These are phyloP conservation scores for Lymantria monacha DNA, from an alignment of 2,888 invertebrate species.

Conservation along the genomic window DNA sequence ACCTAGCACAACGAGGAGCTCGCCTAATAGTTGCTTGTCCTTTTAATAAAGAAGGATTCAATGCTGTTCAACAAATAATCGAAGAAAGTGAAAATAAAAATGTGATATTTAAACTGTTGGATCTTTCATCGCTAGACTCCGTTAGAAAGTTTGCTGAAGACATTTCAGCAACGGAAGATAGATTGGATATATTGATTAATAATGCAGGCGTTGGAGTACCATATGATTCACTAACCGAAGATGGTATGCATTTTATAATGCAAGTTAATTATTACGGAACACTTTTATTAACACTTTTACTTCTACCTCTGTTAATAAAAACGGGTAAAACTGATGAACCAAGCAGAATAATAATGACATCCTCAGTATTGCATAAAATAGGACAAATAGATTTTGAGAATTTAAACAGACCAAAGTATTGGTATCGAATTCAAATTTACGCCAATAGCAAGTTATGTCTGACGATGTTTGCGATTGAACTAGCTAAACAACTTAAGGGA, in stretches of 20 bases:
- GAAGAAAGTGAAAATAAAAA: slow-evolving; percentile 84
- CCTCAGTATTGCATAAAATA: slow-evolving; percentile 86
- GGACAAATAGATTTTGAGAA: slow-evolving; percentile 85
- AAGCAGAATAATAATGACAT: slow-evolving; percentile 88
- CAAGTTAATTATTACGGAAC: slow-evolving; percentile 96
- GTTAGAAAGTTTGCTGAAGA: slow-evolving; percentile 89
- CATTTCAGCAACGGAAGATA: slow-evolving; percentile 84
- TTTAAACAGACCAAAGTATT: slow-evolving; percentile 75
- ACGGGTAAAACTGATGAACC: slow-evolving; percentile 72
- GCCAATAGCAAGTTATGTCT: slow-evolving; percentile 86
- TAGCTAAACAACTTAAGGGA: slow-evolving; percentile 83
- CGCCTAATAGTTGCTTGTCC: slow-evolving; percentile 60
- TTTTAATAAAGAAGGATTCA: slow-evolving; percentile 47
- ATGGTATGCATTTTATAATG: slow-evolving; percentile 92
- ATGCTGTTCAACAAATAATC: slow-evolving; percentile 79
- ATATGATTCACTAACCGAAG: slow-evolving; percentile 81
- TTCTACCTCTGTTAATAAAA: slow-evolving; percentile 88
- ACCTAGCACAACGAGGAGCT: slow-evolving; percentile 55
- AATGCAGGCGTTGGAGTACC: slow-evolving; percentile 89
- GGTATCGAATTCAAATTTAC: slow-evolving; percentile 73
- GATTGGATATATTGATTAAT: slow-evolving; percentile 90
- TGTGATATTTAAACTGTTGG: slow-evolving; percentile 85
- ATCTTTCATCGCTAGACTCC: slow-evolving; percentile 87
- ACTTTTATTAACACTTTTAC: slow-evolving; percentile 92
- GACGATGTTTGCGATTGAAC: slow-evolving; percentile 85